Percentiles rank a stretch among this genome's conserved stretches.
phyloP scores from a whole-genome alignment of 2,113 vertebrate species.

The Crotophaga sulcirostris region DNA sequence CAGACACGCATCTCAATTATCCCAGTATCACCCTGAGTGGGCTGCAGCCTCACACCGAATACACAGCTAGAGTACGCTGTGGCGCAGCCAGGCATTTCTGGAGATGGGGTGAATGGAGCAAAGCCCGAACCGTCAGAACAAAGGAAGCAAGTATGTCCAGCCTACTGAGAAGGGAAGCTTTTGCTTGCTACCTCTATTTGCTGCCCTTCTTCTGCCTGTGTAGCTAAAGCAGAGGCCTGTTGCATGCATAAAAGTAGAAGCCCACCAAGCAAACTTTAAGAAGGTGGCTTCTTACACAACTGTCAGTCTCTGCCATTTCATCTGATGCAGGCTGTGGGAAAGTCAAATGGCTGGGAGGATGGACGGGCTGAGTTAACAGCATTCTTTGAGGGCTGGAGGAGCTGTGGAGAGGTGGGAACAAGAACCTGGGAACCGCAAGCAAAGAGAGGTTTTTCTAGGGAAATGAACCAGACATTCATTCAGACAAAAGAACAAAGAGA shows the following conservation, averaged over 20 bases:
- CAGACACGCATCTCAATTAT: fast-evolving
- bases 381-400: not conserved
- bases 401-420: not conserved
- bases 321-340: not conserved
- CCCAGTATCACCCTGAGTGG: not conserved
- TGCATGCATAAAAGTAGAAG: not conserved
- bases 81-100: slow-evolving; percentile 57
- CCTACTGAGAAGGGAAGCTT: not conserved
- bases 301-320: not conserved
- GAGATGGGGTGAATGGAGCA: slow-evolving; percentile 75
- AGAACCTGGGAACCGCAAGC: not conserved
- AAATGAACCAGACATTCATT: not conserved
- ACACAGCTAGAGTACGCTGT: slow-evolving; percentile 57
- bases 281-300: not conserved
- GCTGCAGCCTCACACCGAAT: slow-evolving; percentile 41
- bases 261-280: not conserved
- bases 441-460: not conserved
- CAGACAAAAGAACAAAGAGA: not conserved
- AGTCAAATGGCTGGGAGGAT: not conserved
- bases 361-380: not conserved
- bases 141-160: slow-evolving; percentile 63
- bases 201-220: not conserved
- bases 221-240: not conserved
- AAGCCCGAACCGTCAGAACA: slow-evolving; percentile 21
- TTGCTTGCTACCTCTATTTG: not conserved